Evolutionary conservation across 2,113 vertebrate genomes (phyloP).

Genomic region (Cathartes aura): DNA sequence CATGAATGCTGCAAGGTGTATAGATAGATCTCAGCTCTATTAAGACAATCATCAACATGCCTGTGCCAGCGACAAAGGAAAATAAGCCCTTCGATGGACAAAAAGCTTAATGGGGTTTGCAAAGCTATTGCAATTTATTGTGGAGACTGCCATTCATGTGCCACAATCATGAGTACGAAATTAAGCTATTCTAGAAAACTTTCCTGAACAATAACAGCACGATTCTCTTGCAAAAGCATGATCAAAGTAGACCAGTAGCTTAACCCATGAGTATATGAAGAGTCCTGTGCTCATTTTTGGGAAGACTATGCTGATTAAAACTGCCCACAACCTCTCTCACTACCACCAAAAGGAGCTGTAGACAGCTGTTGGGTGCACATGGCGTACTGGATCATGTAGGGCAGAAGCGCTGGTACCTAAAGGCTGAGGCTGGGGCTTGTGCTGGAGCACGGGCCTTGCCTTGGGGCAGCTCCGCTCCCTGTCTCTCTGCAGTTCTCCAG

Average conservation of each 20-base stretch:
- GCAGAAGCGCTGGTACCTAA: rapidly evolving
- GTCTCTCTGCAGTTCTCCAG: neutral
- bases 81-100: neutral
- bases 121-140: neutral
- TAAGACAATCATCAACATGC: neutral
- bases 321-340: neutral
- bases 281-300: neutral
- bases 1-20: neutral
- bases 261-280: neutral
- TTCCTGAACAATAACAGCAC: neutral
- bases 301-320: neutral
- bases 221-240: neutral
- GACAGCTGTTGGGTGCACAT: neutral
- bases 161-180: neutral
- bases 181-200: neutral
- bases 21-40: neutral
- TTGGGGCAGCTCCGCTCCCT: neutral
- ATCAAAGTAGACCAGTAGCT: neutral
- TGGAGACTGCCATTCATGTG: neutral
- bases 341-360: neutral
- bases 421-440: neutral
- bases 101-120: neutral
- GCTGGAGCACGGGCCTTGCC: neutral
- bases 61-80: neutral
- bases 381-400: rapidly evolving